Conservation (phyloP, 2,113 vertebrate species). For the Euleptes europaea region DNA sequence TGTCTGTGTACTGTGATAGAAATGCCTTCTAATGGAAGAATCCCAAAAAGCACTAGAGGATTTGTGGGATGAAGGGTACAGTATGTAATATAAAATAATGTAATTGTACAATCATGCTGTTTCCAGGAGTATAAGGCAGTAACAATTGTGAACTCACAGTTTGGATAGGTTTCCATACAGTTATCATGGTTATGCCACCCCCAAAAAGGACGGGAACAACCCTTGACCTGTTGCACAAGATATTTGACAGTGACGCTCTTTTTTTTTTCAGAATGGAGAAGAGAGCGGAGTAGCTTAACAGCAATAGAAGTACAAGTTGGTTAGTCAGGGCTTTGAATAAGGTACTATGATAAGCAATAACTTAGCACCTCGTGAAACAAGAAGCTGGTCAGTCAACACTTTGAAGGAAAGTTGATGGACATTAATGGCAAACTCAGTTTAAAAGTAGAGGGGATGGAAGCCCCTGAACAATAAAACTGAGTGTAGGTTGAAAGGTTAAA, state of each 20-base stretch:
- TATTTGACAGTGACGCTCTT: neutral
- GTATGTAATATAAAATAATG: neutral
- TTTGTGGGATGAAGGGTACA: neutral
- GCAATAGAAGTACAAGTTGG: neutral
- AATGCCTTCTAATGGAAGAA: neutral
- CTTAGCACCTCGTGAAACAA: neutral
- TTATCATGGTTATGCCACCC: neutral
- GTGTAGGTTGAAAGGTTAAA: too few relatives aligned
- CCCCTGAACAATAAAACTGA: too few relatives aligned
- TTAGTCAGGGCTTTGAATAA: neutral
- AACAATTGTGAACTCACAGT: neutral
- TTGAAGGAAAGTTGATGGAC: neutral
- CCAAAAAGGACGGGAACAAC: neutral
- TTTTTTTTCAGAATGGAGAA: neutral
- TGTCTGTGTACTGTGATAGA: neutral
- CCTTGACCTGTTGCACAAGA: neutral
- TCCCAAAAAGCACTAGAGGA: neutral
- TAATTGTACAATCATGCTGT: neutral
- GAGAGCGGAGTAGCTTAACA: neutral
- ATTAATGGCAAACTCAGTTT: too few relatives aligned
- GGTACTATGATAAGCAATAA: neutral
- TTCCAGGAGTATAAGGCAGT: neutral
- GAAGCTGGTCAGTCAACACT: neutral
- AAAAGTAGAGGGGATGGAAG: too few relatives aligned
- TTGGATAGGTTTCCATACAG: neutral